phyloP scores from a whole-genome alignment of 2,797 vertebrate species.

The Graptemys geographica region DNA sequence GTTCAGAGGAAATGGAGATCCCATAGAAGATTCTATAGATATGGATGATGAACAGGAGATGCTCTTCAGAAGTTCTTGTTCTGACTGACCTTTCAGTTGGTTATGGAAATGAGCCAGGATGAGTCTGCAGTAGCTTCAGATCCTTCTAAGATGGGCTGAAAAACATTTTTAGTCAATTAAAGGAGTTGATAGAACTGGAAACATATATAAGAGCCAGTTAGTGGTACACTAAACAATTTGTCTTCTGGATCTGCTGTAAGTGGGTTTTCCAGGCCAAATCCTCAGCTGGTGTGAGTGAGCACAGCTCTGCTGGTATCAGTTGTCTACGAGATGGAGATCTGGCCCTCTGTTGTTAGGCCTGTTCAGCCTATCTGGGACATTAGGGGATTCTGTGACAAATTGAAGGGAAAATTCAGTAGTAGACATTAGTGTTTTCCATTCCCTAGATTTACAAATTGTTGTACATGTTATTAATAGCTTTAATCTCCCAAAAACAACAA shows the following conservation, averaged over 20 bases:
- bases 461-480: neutral
- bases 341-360: accelerated
- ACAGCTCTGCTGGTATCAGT: accelerated
- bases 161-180: neutral
- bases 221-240: neutral
- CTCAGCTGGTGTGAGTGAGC: neutral
- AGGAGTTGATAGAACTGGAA: neutral
- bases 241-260: neutral
- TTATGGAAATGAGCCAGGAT: neutral
- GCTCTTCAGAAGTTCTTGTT: neutral
- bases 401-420: neutral
- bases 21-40: neutral
- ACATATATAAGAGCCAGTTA: neutral
- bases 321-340: neutral
- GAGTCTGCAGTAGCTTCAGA: neutral
- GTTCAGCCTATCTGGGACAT: accelerated
- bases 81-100: neutral
- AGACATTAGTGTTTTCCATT: neutral
- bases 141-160: neutral
- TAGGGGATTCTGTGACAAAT: neutral
- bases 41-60: neutral
- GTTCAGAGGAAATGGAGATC: neutral
- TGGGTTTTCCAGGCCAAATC: neutral
- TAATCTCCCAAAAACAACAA: neutral
- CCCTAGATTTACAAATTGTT: neutral